Evolutionary conservation across 2,113 vertebrate species (phyloP).

Genomic region (Malurus alboscapulatus): DNA sequence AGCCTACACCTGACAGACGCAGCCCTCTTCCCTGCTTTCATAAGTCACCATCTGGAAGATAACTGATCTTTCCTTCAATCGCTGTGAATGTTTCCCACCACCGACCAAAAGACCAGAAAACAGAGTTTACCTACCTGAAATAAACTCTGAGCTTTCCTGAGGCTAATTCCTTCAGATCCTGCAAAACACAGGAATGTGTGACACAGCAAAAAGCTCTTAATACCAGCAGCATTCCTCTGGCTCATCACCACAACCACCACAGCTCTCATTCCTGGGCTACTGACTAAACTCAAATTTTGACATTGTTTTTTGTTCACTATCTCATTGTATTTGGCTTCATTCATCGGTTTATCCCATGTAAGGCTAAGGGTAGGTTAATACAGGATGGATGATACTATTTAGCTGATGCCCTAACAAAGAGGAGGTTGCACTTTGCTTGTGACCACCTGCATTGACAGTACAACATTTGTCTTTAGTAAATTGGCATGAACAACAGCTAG

Average conservation of each 20-base stretch:
- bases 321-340: not conserved
- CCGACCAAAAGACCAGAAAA: conserved; percentile 25
- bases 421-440: not conserved
- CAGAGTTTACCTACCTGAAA: conserved; percentile 54
- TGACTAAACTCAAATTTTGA: conserved; percentile 18
- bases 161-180: conserved; percentile 57
- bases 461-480: not conserved
- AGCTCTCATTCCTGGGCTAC: conserved; percentile 39
- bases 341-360: not conserved
- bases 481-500: not conserved
- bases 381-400: not conserved
- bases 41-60: conserved; percentile 55
- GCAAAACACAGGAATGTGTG: conserved; percentile 52
- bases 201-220: conserved; percentile 53
- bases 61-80: conserved; percentile 21
- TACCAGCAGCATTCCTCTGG: conserved; percentile 38
- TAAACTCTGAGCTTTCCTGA: conserved; percentile 46
- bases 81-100: not conserved
- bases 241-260: conserved; percentile 33
- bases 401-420: not conserved
- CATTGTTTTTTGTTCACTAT: conserved; percentile 20
- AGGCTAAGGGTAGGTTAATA: not conserved
- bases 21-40: conserved; percentile 32
- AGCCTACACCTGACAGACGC: conserved; percentile 22
- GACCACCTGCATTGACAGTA: not conserved